Base-by-base conservation (phyloP, 2,888 invertebrate genomes). In the Trachelus tabidus region DNA sequence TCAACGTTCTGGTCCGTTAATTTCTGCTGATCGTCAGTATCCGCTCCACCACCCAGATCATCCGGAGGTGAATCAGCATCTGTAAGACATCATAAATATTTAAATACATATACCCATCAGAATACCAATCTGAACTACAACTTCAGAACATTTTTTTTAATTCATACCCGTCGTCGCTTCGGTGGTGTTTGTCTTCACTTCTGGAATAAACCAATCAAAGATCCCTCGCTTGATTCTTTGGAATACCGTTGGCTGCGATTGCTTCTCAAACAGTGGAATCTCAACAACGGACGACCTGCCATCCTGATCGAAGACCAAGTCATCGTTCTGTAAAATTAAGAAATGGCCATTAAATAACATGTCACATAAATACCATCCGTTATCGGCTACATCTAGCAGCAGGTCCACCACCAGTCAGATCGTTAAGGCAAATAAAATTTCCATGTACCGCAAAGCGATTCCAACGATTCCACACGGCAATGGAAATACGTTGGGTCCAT, bases 201-300 rank as follows among this genome's bases (percentile, higher is more conserved):
- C 75, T 4, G 79, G 75, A 1, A 34, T 76, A 0, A 6, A 79
- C 31, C 81, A 82, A 76, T 84, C 81, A 1, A 81, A 85, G 2
- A 89, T 1, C 0, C 86, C 84, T 78, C 92, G 86, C 84, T 91
- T 93, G 85, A 93, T 88, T 82, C 92, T 92, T 77, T 91, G 91
- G 71, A 93, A 84, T 1, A 89, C 11, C 0, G 89, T 87, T 15
- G 83, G 81, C 0, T 84, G 83, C 4, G 83, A 81, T 12, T 85
- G 84, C 33, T 78, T 86, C 69, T 88, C 87, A 76, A 90, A 87
- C 75, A 83, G 68, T 4, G 88, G 85, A 4, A 81, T 73, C 71
- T 87, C 84, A 68, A 79, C 80, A 68, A 78, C 75, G 12, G 83
- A 76, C 77, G 83, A 80, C 73, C 84, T 87, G 76, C 83, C 86